Evolutionary conservation across 1,140 invertebrate species (phyloP), one percentile per base, ranked within the genome.

Genomic region (Panagrolaimus sp.): DNA sequence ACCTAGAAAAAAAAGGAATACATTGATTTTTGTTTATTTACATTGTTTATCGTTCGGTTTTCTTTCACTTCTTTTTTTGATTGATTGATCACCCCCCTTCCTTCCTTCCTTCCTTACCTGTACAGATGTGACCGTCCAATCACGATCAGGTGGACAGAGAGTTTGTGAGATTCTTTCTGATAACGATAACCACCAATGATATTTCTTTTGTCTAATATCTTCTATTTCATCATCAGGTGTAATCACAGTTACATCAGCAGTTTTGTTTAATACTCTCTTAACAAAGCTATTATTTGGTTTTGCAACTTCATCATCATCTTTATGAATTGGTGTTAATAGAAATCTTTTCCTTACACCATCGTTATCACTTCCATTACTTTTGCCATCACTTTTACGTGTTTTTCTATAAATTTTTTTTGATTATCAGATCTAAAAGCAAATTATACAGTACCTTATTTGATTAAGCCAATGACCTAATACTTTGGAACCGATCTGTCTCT

Each of bases 401-500:
- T 83, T 83, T 52, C 78, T 77, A 45, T 21, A 74, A 73, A 24
- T 47, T 65, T 38, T 15, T 68, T 68, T 68, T 67, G 12, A 26
- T 68, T 28, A 10, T 38, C 2, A 21, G 24, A 45, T 43, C 66
- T 21, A 32, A 9, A 43, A 17, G 47, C 43, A n/a, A 28, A 65
- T 21, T 15, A 26, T 44, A 12, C 24, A 15, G 10, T 52, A 70
- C 72, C 78, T 64, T n/a, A 82, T 82, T 65, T 83, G 81, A 73
- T 82, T 82, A 5, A 82, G 67, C 80, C 80, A 82, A 71, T 82
- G 80, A 26, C 80, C 80, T 0, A 82, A 72, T 1, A 82, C 80
- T 73, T 82, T 82, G 14, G 76, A 80, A 6, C 80, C 80, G 12
- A 82, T 82, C 71, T 82, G 80, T 55, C 74, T 65, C 71, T 82